Evolutionary conservation across 2,797 vertebrate genomes (phyloP).

Genomic region (Avahi laniger): DNA sequence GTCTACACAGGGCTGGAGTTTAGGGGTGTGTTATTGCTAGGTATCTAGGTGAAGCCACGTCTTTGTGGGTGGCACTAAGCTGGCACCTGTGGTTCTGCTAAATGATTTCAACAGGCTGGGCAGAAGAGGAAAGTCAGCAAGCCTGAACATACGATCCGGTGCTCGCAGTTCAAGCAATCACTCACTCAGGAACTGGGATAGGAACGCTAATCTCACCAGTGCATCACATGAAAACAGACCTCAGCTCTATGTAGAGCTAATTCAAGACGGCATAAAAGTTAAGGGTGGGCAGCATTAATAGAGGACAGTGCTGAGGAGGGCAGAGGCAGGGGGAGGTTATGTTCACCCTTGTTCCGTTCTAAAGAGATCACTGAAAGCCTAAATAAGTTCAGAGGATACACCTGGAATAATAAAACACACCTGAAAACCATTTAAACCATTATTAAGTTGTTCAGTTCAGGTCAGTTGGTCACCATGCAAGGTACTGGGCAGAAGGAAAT

Average conservation of each 20-base stretch:
- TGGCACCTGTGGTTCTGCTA: slow-evolving; percentile 44
- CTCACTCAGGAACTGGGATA: background rate
- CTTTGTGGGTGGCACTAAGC: slow-evolving; percentile 12
- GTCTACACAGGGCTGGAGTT: background rate
- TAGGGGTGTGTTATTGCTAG: slow-evolving; percentile 3
- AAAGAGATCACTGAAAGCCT: background rate
- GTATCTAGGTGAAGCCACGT: slow-evolving; percentile 61
- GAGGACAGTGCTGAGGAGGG: background rate
- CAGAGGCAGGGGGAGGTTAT: background rate
- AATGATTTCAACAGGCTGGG: slow-evolving; percentile 27
- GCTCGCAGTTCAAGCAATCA: background rate
- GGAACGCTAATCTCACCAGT: background rate
- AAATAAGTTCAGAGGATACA: background rate
- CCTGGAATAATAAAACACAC: background rate
- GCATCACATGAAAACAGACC: background rate
- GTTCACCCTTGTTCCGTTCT: background rate
- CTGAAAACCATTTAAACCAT: background rate
- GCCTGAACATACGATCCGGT: background rate
- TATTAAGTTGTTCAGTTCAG: background rate
- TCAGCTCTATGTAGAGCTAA: background rate
- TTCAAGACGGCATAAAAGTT: background rate
- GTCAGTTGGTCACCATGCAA: background rate
- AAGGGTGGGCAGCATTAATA: background rate
- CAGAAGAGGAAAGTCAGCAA: background rate
- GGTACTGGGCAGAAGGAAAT: background rate